These are phyloP conservation scores for Tachina fera DNA, from an alignment of 2,888 invertebrate species.

Conservation along the genomic window DNA sequence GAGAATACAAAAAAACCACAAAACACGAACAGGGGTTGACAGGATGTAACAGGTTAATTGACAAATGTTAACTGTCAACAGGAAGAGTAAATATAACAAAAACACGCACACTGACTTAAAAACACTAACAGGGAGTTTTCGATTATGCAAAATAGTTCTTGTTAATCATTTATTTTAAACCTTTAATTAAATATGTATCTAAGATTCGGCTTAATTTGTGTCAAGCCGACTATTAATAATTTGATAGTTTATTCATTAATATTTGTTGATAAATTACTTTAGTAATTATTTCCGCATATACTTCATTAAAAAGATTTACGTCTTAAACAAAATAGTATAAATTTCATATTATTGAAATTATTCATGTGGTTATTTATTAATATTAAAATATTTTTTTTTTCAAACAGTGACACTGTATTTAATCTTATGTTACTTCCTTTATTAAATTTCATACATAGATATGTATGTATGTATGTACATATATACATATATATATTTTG, in stretches of 20 bases:
- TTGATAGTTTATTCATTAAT: neutral
- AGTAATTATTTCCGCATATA: slow-evolving; percentile 12
- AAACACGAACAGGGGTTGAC: slow-evolving; percentile 46
- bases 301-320: neutral
- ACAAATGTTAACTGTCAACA: slow-evolving; percentile 45
- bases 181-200: no score
- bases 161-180: neutral
- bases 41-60: slow-evolving; percentile 71
- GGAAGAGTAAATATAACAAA: slow-evolving; percentile 21
- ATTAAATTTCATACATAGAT: neutral
- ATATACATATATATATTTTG: no score
- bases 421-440: neutral
- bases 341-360: slow-evolving; percentile 20
- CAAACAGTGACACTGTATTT: slow-evolving; percentile 7
- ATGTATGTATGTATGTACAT: no score
- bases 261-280: slow-evolving; percentile 13
- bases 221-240: slow-evolving; percentile 3
- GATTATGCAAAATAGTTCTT: neutral
- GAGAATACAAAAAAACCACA: slow-evolving; percentile 33
- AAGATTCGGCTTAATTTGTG: neutral
- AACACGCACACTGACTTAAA: neutral
- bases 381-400: neutral
- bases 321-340: neutral
- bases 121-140: slow-evolving; percentile 1
- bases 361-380: neutral